Base-by-base conservation (phyloP, 2,888 invertebrate genomes). In the Gnatocerus cornutus region DNA sequence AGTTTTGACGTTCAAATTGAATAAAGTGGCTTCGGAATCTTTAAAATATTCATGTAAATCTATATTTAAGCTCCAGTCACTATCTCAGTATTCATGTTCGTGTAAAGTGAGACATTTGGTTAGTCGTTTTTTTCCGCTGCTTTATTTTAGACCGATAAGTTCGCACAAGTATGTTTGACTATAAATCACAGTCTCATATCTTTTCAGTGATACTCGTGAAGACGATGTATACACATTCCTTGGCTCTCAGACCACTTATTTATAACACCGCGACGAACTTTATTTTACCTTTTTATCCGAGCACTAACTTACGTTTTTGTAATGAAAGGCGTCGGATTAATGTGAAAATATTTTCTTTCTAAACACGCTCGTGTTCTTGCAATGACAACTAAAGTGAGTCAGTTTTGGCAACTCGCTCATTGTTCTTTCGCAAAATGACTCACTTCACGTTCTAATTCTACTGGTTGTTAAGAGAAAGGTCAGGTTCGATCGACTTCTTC, bases 151-250 rank as follows among this genome's bases (percentile, higher is more conserved):
- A n/a, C 41, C 50, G 58, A 66, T 66, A 65, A 58, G 52, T 66
- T 66, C 50, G 43, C 67, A 59, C 52, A 58, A 59, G 58, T 33
- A 59, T 67, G 29, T 59, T 52, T 59, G 29, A 37, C 52, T 30
- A 62, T 68, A 68, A 68, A 68, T 68, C 68, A 62, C 13, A 14
- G 50, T 68, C 68, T 45, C 48, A 33, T 63, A 63, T 65, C 55
- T 55, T 56, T 14, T 30, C 45, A 30, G 39, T 53, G 61, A 61
- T 61, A 61, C 52, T 61, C 67, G n/a, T 53, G 61, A 62, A 62
- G 39, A 68, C 33, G 56, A 65, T 65, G 41, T 64, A 65, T 56
- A 33, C 59, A 41, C 61, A 68, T 68, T 65, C 52, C 68, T 68
- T 68, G 68, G 62, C 68, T 62, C 46, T 68, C 62, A 14, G 43